phyloP scores from a whole-genome alignment of 2,113 vertebrate genomes.

The Boleophthalmus pectinirostris region DNA sequence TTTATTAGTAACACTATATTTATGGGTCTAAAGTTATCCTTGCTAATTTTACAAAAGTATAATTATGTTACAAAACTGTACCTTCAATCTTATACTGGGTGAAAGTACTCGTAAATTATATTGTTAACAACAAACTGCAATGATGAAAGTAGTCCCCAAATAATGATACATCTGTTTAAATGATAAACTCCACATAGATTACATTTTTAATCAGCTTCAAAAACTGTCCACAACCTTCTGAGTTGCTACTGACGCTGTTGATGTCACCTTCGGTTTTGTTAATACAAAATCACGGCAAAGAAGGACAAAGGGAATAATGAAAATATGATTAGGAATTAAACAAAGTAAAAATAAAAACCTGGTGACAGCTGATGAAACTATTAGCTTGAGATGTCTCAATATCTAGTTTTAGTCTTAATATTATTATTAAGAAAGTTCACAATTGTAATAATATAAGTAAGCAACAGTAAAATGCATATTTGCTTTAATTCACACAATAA shows the following conservation, averaged over 20 bases:
- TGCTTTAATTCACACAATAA: too few species aligned
- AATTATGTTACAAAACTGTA: neutral
- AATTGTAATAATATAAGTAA: too few species aligned
- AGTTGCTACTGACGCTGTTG: too few species aligned
- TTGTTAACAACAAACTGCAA: neutral
- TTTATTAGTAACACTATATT: too few species aligned
- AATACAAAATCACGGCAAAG: slow-evolving; percentile 78
- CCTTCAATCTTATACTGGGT: too few species aligned
- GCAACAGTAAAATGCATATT: too few species aligned
- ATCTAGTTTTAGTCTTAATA: too few species aligned
- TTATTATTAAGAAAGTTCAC: too few species aligned
- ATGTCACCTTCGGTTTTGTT: neutral
- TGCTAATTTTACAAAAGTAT: neutral
- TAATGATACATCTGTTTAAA: neutral
- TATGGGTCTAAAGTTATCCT: neutral
- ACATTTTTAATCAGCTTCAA: neutral
- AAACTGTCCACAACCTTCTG: neutral
- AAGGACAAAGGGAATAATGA: neutral
- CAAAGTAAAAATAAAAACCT: too few species aligned
- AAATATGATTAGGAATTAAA: slow-evolving; percentile 36
- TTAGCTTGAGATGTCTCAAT: too few species aligned
- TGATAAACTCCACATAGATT: neutral
- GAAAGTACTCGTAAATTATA: neutral
- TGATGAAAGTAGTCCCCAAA: neutral
- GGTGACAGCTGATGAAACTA: too few species aligned